Evolutionary conservation across 2,113 vertebrate species (phyloP), one percentile per base, ranked within the genome.

Genomic region (Calidris pygmaea): DNA sequence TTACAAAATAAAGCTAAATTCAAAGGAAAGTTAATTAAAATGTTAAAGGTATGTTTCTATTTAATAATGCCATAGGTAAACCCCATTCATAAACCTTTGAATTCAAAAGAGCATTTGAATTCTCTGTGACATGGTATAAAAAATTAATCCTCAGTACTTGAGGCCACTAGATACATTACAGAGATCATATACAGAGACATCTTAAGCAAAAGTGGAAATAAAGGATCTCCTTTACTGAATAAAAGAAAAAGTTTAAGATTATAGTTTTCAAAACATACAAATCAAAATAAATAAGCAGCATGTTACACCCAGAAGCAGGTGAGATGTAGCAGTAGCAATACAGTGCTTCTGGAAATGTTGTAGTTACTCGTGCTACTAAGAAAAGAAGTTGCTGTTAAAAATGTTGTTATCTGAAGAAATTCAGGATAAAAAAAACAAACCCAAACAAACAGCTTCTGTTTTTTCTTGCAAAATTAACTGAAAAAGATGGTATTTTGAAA

Each of bases 171-270:
- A 52, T 47, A 22, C 6, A 15, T 72, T 86, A 30, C 6, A 56
- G 26, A 9, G 23, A 9, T 32, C 47, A 58, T 23, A 55, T 22
- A 59, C 7, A 70, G 43, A 50, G 11, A 74, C 8, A 71, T 52
- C 27, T 70, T 62, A 59, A 90, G 60, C 4, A 41, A 70, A 62
- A 45, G 7, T n/a, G 27, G 89, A 43, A 77, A 78, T 34, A 24
- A 47, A 8, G 1, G 21, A 59, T 34, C 17, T 21, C 3, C 22
- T 85, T 82, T 71, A 23, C 3, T 21, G 6, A 60, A 87, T 73
- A 8, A 7, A 7, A 41, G 6, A 29, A 50, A 68, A 65, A 4
- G 0, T 18, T 59, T 27, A 32, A 53, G 9, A 5, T 0, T 0
- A 17, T 58, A 48, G 4, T 75, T 66, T 72, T 72, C 21, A n/a